These are phyloP conservation scores for Carposina sasakii DNA, from an alignment of 1,140 invertebrate genomes.

Conservation along the genomic window DNA sequence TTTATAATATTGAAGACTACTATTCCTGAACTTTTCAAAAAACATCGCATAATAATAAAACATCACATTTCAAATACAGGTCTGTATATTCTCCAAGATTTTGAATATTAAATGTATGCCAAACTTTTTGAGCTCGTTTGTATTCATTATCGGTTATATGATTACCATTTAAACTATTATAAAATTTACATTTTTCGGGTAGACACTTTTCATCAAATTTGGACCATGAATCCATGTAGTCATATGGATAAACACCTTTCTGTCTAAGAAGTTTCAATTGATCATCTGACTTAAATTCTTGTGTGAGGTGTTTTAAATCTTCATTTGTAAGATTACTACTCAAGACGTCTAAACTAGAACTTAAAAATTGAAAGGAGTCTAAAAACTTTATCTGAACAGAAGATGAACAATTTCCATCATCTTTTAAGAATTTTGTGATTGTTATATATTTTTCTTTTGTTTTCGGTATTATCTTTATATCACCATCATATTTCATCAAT, in stretches of 20 bases:
- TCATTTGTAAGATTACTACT: slow-evolving; percentile 20
- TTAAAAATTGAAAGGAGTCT: slow-evolving; percentile 19
- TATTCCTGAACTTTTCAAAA: slow-evolving; percentile 59
- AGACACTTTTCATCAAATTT: too few relatives aligned
- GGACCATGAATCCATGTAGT: slow-evolving; percentile 14
- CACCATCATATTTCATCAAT: slow-evolving; percentile 5
- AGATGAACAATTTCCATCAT: slow-evolving; percentile 8
- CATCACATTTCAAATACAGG: slow-evolving; percentile 46
- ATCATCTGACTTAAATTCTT: background rate
- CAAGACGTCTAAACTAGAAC: slow-evolving; percentile 19
- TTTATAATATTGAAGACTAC: slow-evolving; percentile 35
- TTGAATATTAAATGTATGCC: slow-evolving; percentile 14
- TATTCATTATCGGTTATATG: slow-evolving; percentile 16
- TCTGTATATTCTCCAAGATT: slow-evolving; percentile 18
- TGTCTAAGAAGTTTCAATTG: slow-evolving; percentile 9
- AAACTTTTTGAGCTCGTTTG: slow-evolving; percentile 14
- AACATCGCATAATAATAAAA: slow-evolving; percentile 53
- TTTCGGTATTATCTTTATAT: slow-evolving; percentile 14
- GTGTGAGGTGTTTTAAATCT: slow-evolving; percentile 13
- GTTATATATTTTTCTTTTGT: slow-evolving; percentile 22
- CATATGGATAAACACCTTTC: slow-evolving; percentile 25
- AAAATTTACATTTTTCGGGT: slow-evolving; percentile 17
- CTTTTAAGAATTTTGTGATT: slow-evolving; percentile 7
- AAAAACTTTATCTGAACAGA: slow-evolving; percentile 13
- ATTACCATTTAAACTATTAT: slow-evolving; percentile 1